These are phyloP conservation scores for Caprella mutica DNA, from an alignment of 2,888 invertebrate species.

Conservation along the genomic window DNA sequence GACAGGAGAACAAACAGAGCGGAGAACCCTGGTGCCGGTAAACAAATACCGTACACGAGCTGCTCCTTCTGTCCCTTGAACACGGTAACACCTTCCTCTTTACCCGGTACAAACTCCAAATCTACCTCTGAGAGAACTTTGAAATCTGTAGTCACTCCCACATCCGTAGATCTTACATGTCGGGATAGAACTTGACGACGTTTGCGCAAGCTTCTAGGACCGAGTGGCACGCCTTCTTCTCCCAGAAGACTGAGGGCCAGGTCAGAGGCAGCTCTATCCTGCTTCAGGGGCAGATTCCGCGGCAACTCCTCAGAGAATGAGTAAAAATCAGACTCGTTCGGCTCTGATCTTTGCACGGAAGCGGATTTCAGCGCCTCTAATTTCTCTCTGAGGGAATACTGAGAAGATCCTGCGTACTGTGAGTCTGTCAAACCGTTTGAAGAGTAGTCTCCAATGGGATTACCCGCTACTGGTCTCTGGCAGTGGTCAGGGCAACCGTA, in stretches of 20 bases:
- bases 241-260: no score
- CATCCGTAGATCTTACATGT: constrained; percentile 24
- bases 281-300: no score
- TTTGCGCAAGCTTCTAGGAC: constrained; percentile 51
- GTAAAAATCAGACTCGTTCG: constrained; percentile 6
- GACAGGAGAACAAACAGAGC: constrained; percentile 76
- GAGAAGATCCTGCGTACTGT: constrained; percentile 5
- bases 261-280: no score
- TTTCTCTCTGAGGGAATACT: constrained; percentile 2
- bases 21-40: constrained; percentile 80
- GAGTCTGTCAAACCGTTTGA: not conserved
- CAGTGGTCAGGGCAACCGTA: constrained; percentile 87
- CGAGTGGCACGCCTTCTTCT: constrained; percentile 51
- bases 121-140: constrained; percentile 87
- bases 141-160: constrained; percentile 78
- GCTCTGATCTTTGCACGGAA: not conserved
- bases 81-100: constrained; percentile 35
- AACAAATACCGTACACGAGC: constrained; percentile 75
- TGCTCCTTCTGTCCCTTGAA: constrained; percentile 59
- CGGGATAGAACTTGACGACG: constrained; percentile 27
- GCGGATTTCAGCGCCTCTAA: not conserved
- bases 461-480: constrained; percentile 48
- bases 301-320: not conserved
- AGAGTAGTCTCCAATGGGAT: constrained; percentile 31
- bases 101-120: constrained; percentile 68